Evolutionary conservation across 2,797 vertebrate species (phyloP), one percentile per base, ranked within the genome.

Genomic region (Pipistrellus nathusii): DNA sequence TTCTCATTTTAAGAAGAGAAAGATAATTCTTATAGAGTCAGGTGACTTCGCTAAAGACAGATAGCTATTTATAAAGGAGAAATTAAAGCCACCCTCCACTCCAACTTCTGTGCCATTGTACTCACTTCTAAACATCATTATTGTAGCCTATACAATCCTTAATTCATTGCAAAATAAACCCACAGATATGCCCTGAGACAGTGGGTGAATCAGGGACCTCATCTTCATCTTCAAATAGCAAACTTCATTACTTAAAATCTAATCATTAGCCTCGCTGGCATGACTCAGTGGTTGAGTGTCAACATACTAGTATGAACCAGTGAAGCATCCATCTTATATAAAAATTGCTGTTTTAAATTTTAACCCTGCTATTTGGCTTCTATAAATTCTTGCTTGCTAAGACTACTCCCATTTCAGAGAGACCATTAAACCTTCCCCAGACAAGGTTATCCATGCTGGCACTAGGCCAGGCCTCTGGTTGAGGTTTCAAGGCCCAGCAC

Each of bases 91-190:
- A 55, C 5, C 27, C 25, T 18, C 12, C 1, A 1, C 0, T 46
- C 5, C 5, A 77, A 75, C 6, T 85, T 92, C 46, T 78, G 32
- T 41, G 51, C 5, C 14, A 35, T 20, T 68, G 17, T 0, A 14
- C 1, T 89, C 68, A 46, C 59, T 76, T 48, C 9, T 46, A 78
- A 44, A 18, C 66, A 77, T 25, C 2, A 55, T 53, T 66, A 38
- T 55, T 32, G 62, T 9, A 80, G 11, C 5, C 20, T 78, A 13
- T 41, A 9, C 3, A 46, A 57, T 35, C 32, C 9, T 4, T 51
- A 27, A 95, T 75, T 92, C 92, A 75, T 11, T 78, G 25, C 6
- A 85, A 89, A 94, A 41, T 69, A 62, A 75, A 23, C 46, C n/a
- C 44, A 93, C 4, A 0, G 41, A 77, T 55, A 75, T 48, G 1